Evolutionary conservation across 2,797 vertebrate genomes (phyloP).

Genomic region (Hozukius guyotensis): DNA sequence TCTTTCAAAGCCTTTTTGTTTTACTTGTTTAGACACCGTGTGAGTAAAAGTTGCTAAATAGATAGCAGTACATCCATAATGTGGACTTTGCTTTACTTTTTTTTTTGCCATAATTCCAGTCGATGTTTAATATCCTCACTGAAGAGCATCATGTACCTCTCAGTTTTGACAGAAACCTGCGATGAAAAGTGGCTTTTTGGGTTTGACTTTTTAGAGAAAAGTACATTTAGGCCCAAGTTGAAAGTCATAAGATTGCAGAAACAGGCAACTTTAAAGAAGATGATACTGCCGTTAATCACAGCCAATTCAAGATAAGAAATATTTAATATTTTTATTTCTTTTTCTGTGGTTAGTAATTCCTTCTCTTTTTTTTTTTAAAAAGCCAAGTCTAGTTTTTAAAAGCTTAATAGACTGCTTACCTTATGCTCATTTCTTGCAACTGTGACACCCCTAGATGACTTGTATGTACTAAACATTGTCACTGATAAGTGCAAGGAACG

Average conservation of each 20-base stretch:
- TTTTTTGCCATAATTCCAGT: neutral
- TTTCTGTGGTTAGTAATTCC: constrained; percentile 48
- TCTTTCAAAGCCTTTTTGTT: neutral
- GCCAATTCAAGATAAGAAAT: constrained; percentile 38
- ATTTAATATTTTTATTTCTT: constrained; percentile 34
- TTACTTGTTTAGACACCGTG: constrained; percentile 5
- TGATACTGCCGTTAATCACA: constrained; percentile 50
- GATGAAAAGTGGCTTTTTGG: neutral
- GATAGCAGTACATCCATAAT: neutral
- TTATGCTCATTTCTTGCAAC: constrained; percentile 58
- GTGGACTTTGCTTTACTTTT: neutral
- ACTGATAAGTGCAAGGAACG: constrained; percentile 51
- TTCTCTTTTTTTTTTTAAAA: constrained; percentile 38
- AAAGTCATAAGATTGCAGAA: neutral
- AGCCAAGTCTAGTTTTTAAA: constrained; percentile 75
- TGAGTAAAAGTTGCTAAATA: neutral
- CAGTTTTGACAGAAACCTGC: constrained; percentile 18
- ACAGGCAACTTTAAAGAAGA: neutral
- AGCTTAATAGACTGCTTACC: constrained; percentile 67
- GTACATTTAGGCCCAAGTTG: neutral
- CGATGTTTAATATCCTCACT: constrained; percentile 1
- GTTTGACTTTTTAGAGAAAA: neutral
- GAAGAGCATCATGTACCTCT: constrained; percentile 31
- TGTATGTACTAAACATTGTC: constrained; percentile 69
- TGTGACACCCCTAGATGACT: constrained; percentile 69